phyloP scores from a whole-genome alignment of 2,888 invertebrate genomes.

The Melanchra persicariae region DNA sequence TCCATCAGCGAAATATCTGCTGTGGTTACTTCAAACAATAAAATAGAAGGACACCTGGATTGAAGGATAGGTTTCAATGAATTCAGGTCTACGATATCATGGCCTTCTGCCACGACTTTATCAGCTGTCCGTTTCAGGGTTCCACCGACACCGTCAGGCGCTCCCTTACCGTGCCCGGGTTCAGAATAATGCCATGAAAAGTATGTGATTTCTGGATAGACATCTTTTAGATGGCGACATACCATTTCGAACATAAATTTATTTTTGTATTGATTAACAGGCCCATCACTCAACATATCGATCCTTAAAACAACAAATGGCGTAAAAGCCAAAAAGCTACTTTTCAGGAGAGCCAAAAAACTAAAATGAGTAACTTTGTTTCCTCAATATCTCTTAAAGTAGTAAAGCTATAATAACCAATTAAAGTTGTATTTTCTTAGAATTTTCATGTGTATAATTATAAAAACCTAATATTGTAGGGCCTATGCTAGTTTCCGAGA shows the following conservation, averaged over 20 bases:
- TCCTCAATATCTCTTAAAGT: too few relatives aligned
- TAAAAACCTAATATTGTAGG: too few relatives aligned
- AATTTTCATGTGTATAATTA: too few relatives aligned
- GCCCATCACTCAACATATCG: neutral
- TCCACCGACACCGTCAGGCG: slow-evolving; percentile 75
- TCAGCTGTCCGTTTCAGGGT: slow-evolving; percentile 69
- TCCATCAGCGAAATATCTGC: neutral
- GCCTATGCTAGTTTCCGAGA: too few relatives aligned
- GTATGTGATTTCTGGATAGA: slow-evolving; percentile 38
- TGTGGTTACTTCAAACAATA: slow-evolving; percentile 5
- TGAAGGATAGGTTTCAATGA: slow-evolving; percentile 4
- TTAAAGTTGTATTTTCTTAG: too few relatives aligned
- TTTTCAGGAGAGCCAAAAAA: too few relatives aligned
- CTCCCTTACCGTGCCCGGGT: slow-evolving; percentile 72
- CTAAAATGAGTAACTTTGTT: too few relatives aligned
- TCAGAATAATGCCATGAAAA: slow-evolving; percentile 74
- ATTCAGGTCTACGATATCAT: slow-evolving; percentile 34
- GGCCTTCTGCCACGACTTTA: slow-evolving; percentile 47
- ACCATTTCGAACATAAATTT: slow-evolving; percentile 60
- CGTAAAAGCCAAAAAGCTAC: too few relatives aligned
- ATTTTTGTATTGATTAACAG: slow-evolving; percentile 27
- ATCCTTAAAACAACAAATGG: too few relatives aligned
- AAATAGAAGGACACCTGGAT: slow-evolving; percentile 4
- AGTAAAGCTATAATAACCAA: too few relatives aligned
- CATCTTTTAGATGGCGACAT: slow-evolving; percentile 56